phyloP scores from a whole-genome alignment of 2,888 invertebrate species.

The Tetropium fuscum region DNA sequence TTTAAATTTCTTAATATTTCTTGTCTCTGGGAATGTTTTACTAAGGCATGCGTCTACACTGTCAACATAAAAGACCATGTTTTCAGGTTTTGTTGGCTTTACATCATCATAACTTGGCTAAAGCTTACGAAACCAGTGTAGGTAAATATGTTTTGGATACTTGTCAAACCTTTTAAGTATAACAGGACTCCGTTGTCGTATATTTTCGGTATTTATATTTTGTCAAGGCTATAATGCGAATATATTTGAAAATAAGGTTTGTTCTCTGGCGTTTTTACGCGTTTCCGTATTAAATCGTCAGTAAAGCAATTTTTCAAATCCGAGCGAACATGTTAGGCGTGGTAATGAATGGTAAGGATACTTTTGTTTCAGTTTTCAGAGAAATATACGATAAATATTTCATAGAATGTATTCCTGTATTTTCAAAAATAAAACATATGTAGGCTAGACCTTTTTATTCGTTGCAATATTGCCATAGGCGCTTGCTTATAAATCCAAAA shows the following conservation, averaged over 20 bases:
- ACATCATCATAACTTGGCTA: slow-evolving; percentile 32
- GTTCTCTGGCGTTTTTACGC: slow-evolving; percentile 13
- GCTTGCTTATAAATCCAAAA: no score
- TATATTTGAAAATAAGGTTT: slow-evolving; percentile 20
- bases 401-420: no score
- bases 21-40: slow-evolving; percentile 56
- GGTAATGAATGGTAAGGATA: neutral
- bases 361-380: neutral
- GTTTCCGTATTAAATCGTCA: slow-evolving; percentile 12
- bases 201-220: slow-evolving; percentile 51
- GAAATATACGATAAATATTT: no score
- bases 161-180: slow-evolving; percentile 46
- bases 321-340: slow-evolving; percentile 3
- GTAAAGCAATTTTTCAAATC: slow-evolving; percentile 20
- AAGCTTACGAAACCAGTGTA: slow-evolving; percentile 40
- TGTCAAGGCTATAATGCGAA: slow-evolving; percentile 45
- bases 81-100: slow-evolving; percentile 31
- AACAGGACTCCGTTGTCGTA: slow-evolving; percentile 40
- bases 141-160: slow-evolving; percentile 51
- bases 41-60: slow-evolving; percentile 54
- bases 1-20: slow-evolving; percentile 61
- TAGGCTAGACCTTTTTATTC: no score
- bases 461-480: no score
- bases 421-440: no score
- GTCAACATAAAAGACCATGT: slow-evolving; percentile 47